phyloP scores from a whole-genome alignment of 2,888 invertebrate species.

The Meteorus cinctellus region DNA sequence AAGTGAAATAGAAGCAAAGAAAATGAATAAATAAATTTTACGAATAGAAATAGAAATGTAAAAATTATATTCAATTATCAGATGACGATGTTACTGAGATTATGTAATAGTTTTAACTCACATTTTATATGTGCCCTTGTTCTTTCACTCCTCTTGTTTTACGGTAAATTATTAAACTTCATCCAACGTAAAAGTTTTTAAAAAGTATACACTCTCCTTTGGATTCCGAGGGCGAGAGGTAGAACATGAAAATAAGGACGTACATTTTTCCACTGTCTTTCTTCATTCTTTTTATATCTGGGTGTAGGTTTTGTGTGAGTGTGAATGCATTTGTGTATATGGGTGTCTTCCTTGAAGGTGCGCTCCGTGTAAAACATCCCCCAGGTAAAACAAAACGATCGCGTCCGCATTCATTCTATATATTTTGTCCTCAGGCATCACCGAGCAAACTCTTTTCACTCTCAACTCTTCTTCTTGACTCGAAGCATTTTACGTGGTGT shows the following conservation, averaged over 20 bases:
- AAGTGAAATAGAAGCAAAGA: not conserved
- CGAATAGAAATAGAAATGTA: not conserved
- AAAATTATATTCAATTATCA: not conserved
- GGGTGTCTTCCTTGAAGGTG: not conserved
- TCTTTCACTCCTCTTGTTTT: not conserved
- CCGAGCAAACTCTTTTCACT: constrained; percentile 15
- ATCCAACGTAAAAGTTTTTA: constrained; percentile 3
- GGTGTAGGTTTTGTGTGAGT: not conserved
- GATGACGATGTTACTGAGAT: not conserved
- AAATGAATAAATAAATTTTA: not conserved
- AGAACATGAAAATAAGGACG: constrained; percentile 1
- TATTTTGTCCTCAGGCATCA: constrained; percentile 7
- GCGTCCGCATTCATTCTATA: not conserved
- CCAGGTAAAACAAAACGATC: constrained; percentile 16
- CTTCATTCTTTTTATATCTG: not conserved
- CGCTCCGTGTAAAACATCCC: not conserved
- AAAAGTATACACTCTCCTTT: not conserved
- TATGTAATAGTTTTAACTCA: not conserved
- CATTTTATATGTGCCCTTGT: no score
- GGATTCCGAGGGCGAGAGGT: not conserved
- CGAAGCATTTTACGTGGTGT: not conserved
- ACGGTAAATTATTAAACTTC: constrained; percentile 31
- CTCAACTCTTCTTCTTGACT: constrained; percentile 4
- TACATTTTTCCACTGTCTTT: not conserved
- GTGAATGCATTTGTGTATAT: not conserved